Evolutionary conservation across 2,888 invertebrate genomes (phyloP).

Genomic region (Acanthococcus lagerstroemiae): DNA sequence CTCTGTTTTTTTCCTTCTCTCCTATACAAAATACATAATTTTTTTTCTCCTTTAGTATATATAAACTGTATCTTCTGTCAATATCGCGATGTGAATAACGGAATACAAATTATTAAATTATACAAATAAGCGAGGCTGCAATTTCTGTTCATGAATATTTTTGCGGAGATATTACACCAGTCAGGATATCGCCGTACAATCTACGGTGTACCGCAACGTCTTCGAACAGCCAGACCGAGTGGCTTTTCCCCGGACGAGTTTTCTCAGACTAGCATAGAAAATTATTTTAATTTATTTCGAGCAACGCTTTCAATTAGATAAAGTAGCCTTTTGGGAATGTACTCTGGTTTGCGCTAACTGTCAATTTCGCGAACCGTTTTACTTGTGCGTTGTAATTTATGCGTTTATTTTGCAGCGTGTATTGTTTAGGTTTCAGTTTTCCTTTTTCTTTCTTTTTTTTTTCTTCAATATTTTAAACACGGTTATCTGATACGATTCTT

Average conservation of each 20-base stretch:
- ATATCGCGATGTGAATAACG: not conserved
- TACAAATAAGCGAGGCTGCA: constrained; percentile 10
- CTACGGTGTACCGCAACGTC: not conserved
- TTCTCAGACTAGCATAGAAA: constrained; percentile 16
- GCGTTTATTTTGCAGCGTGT: constrained; percentile 12
- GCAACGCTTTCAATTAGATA: constrained; percentile 23
- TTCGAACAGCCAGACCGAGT: constrained; percentile 1
- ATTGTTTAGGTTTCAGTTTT: too few relatives aligned
- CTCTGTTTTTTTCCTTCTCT: not conserved
- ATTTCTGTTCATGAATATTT: constrained; percentile 9
- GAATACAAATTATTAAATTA: constrained; percentile 18
- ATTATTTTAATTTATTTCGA: constrained; percentile 25
- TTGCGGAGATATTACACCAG: constrained; percentile 2
- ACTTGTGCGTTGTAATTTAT: constrained; percentile 16
- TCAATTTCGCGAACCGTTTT: constrained; percentile 22
- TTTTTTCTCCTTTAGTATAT: not conserved
- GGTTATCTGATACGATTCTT: too few relatives aligned
- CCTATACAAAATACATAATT: not conserved
- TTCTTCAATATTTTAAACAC: too few relatives aligned
- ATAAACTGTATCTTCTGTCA: not conserved
- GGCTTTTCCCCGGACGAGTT: constrained; percentile 8
- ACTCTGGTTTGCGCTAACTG: constrained; percentile 20
- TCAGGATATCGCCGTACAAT: not conserved
- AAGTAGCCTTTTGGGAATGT: constrained; percentile 25
- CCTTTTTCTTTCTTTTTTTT: too few relatives aligned